phyloP scores from a whole-genome alignment of 2,888 invertebrate genomes.

The Neelides folsomi region DNA sequence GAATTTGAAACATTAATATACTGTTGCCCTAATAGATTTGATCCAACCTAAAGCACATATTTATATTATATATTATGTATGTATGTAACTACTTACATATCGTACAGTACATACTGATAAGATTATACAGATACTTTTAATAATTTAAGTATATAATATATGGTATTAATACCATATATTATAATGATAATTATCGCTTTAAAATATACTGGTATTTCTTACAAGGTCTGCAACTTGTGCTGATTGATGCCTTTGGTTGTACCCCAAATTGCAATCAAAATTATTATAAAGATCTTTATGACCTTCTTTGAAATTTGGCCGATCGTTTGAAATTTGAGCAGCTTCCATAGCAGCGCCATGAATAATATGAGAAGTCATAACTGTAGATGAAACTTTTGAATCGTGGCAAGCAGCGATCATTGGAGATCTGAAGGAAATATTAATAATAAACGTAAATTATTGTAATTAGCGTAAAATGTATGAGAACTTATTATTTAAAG shows the following conservation, averaged over 20 bases:
- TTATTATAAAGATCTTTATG: conserved; percentile 12
- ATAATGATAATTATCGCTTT: background rate
- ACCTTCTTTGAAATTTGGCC: conserved; percentile 18
- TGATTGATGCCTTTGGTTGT: conserved; percentile 10
- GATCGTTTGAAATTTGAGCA: conserved; percentile 4
- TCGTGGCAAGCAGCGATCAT: conserved; percentile 26
- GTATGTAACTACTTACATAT: no score
- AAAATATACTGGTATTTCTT: background rate
- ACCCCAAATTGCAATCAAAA: conserved; percentile 12
- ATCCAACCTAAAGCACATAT: no score
- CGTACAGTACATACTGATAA: no score
- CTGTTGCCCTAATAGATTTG: no score
- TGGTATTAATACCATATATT: background rate
- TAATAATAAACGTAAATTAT: no score
- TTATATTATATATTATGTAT: no score
- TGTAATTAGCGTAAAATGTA: no score
- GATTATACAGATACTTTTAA: no score
- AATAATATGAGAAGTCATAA: conserved; percentile 15
- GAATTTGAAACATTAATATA: conserved; percentile 1
- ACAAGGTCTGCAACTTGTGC: conserved; percentile 29
- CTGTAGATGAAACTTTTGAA: conserved; percentile 15
- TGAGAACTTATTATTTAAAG: no score
- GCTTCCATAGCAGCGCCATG: conserved; percentile 16
- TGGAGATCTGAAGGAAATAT: conserved; percentile 3
- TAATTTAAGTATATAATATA: no score